Percentiles rank a stretch among this genome's conserved stretches.
Evolutionary conservation across 2,888 invertebrate species (phyloP).

Genomic region (Gibbula magus): DNA sequence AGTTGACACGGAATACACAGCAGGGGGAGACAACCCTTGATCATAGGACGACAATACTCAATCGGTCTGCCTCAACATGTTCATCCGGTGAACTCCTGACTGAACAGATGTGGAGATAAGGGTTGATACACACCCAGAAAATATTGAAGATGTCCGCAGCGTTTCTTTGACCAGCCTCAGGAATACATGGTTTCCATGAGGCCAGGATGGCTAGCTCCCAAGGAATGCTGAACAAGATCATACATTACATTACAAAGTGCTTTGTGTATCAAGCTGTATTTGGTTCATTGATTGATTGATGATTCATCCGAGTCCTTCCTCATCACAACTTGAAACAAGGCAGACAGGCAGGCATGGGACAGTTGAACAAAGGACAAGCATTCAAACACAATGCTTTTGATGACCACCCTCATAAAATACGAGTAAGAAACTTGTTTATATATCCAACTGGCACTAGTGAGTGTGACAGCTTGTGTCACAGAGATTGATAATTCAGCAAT

Average conservation of each 20-base stretch:
- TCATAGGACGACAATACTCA: neutral
- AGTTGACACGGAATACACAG: neutral
- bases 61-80: no score
- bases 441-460: no score
- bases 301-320: neutral
- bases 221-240: neutral
- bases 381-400: neutral
- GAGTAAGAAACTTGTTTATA: no score
- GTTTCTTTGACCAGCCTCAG: no score
- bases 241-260: neutral
- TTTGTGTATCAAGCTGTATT: no score
- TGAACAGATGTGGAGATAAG: no score
- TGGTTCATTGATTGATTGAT: neutral
- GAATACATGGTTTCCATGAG: no score
- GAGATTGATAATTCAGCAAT: no score
- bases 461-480: no score
- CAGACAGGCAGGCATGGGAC: neutral
- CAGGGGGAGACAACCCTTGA: neutral
- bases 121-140: no score
- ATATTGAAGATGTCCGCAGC: no score
- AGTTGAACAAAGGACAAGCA: neutral
- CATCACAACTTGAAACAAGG: neutral
- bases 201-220: neutral
- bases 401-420: neutral
- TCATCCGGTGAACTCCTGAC: no score